Conservation (phyloP, 2,113 vertebrate species). For the Penelope pileata region DNA sequence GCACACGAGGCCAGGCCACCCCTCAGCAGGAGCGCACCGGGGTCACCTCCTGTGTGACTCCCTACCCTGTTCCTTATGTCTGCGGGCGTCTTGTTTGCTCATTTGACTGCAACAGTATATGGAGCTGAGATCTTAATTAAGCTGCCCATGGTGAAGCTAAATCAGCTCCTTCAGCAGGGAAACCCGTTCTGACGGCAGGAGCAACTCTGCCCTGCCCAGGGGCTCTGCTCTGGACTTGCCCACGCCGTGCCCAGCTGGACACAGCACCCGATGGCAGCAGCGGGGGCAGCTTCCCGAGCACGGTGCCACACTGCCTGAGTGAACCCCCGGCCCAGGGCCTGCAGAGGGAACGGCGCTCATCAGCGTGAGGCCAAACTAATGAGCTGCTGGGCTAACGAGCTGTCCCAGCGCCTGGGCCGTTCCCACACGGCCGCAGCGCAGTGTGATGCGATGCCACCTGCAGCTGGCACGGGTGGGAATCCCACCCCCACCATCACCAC, state of each 20-base stretch:
- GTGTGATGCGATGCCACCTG: rapidly evolving
- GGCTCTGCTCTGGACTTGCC: neutral
- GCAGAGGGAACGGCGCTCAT: neutral
- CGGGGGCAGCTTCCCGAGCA: neutral
- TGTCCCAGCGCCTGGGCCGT: neutral
- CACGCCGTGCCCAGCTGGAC: rapidly evolving
- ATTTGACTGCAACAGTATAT: neutral
- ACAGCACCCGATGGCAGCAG: neutral
- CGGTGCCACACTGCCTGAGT: neutral
- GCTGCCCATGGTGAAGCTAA: neutral
- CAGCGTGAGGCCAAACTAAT: neutral
- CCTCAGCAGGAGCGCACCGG: neutral
- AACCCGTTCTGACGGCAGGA: rapidly evolving
- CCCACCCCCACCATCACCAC: neutral
- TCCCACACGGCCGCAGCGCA: neutral
- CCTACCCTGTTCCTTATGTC: neutral
- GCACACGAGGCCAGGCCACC: neutral
- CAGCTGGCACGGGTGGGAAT: neutral
- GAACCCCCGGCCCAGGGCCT: rapidly evolving
- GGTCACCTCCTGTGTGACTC: neutral
- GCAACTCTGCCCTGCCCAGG: neutral
- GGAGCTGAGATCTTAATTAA: neutral
- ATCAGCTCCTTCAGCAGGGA: neutral
- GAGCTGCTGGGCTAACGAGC: neutral
- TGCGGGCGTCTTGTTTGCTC: neutral